Evolutionary conservation across 2,113 vertebrate species (phyloP).

Genomic region (Cheirogaleus medius): DNA sequence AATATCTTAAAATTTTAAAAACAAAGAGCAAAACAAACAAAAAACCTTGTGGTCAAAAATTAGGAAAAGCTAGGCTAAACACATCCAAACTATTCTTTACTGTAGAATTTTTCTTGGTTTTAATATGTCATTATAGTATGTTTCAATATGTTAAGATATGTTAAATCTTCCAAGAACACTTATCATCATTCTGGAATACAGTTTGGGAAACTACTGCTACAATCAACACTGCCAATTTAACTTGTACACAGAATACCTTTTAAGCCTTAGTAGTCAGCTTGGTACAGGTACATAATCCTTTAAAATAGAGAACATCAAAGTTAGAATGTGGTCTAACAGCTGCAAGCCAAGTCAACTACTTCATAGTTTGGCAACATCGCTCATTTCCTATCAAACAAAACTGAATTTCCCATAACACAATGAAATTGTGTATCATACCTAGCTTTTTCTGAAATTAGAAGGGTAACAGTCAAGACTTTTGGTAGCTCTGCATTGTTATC

Average conservation of each 20-base stretch:
- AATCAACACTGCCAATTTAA: conserved; percentile 34
- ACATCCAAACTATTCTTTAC: conserved; percentile 7
- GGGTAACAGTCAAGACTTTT: neutral
- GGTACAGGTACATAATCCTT: conserved; percentile 16
- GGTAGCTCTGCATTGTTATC: neutral
- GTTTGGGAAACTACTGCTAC: neutral
- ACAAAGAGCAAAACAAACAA: neutral
- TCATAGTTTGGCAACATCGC: neutral
- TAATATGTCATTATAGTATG: neutral
- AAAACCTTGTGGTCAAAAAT: neutral
- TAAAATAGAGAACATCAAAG: conserved; percentile 55
- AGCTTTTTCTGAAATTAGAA: conserved; percentile 39
- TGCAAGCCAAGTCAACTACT: conserved; percentile 28
- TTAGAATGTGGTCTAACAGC: conserved; percentile 29
- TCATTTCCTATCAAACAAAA: conserved; percentile 50
- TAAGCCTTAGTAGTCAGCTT: conserved; percentile 22
- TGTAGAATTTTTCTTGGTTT: neutral
- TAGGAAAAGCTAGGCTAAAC: neutral
- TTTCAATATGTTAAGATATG: neutral
- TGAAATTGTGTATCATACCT: neutral
- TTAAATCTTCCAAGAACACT: conserved; percentile 7
- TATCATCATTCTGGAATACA: neutral
- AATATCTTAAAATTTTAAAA: conserved; percentile 6
- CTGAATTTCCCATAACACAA: conserved; percentile 1
- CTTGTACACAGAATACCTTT: neutral